phyloP scores from a whole-genome alignment of 2,888 invertebrate genomes.

The Bibio marci region DNA sequence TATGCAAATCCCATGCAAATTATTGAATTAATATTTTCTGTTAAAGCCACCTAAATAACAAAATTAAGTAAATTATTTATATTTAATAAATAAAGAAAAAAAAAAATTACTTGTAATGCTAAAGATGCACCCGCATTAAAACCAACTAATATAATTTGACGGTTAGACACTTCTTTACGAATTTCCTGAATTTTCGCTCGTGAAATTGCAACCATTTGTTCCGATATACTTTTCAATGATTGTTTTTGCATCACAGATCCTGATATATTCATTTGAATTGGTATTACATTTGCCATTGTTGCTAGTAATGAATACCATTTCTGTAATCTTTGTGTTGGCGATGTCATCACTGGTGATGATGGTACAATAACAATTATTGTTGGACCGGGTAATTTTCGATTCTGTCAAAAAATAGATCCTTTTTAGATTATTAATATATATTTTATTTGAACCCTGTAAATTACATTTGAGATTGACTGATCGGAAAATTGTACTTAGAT shows the following conservation, averaged over 20 bases:
- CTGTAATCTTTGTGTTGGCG: constrained; percentile 37
- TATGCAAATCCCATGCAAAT: constrained; percentile 65
- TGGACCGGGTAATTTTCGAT: constrained; percentile 45
- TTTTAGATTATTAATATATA: too few species aligned
- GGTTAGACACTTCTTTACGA: constrained; percentile 43
- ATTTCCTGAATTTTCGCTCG: constrained; percentile 55
- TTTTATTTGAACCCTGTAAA: too few species aligned
- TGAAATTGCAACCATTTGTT: constrained; percentile 45
- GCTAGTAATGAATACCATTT: constrained; percentile 54
- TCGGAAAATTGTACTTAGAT: too few species aligned
- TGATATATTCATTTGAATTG: constrained; percentile 36
- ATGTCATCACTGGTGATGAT: constrained; percentile 31
- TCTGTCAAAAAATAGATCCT: constrained; percentile 31
- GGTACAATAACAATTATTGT: constrained; percentile 48
- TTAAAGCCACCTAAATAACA: constrained; percentile 34
- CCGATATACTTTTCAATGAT: constrained; percentile 33
- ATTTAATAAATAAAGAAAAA: neutral
- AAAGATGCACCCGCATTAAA: constrained; percentile 60
- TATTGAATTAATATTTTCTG: constrained; percentile 53
- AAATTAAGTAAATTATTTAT: neutral
- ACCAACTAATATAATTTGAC: constrained; percentile 59
- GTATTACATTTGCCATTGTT: constrained; percentile 48
- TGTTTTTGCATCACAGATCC: constrained; percentile 20
- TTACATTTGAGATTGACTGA: too few species aligned
- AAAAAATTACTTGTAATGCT: constrained; percentile 50